Evolutionary conservation across 1,140 invertebrate species (phyloP).

Genomic region (Coelopa frigida): DNA sequence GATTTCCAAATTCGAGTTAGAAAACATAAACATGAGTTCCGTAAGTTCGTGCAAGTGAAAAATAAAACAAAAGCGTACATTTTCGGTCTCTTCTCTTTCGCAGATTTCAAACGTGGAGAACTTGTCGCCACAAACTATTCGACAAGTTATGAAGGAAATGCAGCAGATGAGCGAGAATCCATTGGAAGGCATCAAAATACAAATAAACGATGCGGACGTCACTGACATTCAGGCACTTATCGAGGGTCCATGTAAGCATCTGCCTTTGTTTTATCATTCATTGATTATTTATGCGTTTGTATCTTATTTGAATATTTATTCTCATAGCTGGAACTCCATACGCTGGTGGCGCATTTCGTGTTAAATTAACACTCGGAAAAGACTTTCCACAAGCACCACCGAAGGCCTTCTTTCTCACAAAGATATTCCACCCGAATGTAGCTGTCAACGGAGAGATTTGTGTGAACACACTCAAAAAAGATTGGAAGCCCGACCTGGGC

Average conservation of each 20-base stretch:
- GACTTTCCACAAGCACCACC: conserved; percentile 90
- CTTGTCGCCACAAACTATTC: conserved; percentile 84
- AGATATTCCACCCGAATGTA: conserved; percentile 97
- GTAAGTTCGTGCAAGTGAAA: conserved; percentile 1
- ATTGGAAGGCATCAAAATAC: conserved; percentile 82
- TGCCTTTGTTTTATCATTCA: not conserved
- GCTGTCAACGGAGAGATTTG: conserved; percentile 92
- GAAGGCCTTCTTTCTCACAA: conserved; percentile 91
- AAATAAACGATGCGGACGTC: conserved; percentile 82
- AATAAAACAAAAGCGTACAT: not conserved
- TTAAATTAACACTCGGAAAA: conserved; percentile 85
- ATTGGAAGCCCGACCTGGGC: conserved; percentile 94
- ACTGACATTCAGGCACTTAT: conserved; percentile 88
- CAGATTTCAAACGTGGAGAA: conserved; percentile 87
- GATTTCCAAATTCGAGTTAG: not conserved
- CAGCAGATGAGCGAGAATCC: conserved; percentile 66
- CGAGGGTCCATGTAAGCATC: conserved; percentile 68
- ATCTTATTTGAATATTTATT: conserved; percentile 15
- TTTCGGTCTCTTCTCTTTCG: not conserved
- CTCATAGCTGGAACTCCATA: conserved; percentile 76
- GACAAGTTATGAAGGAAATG: conserved; percentile 77
- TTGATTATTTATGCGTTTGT: not conserved
- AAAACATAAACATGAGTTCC: conserved; percentile 8
- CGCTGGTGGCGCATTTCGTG: conserved; percentile 73
- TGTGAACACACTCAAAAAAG: conserved; percentile 94